Base-by-base conservation (phyloP, 2,888 invertebrate species). In the Trichogramma dendrolimi region DNA sequence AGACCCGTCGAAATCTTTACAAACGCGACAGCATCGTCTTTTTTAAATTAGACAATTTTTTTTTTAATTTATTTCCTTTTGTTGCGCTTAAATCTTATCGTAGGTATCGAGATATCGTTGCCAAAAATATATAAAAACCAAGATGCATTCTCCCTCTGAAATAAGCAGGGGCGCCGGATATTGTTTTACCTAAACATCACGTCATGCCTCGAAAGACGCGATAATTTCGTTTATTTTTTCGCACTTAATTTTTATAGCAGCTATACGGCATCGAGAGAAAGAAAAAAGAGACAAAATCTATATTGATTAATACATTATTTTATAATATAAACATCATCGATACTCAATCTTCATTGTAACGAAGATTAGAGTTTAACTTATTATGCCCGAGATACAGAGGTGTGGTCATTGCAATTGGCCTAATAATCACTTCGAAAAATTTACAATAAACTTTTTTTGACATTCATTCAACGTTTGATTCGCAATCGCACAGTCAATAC, bases 81-180 rank as follows among this genome's bases (percentile, higher is more conserved):
- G 70, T 74, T 73, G 72, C 72, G 73, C 75, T 77, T 75, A 75
- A 73, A 74, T 69, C 73, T 76, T 78, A 77, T 73, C 55, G 72
- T 75, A 76, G 73, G 73, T 78, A 77, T 75, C 75, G 76, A 78
- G 78, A 78, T 76, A 75, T 78, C 76, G 74, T 78, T 79, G 78
- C 79, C 79, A 76, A 79, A 79, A 79, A 79, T 79, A 78, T 76
- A 76, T 77, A 76, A 78, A 78, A 76, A 75, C 74, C 72, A 73
- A 75, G 74, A 77, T 71, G 73, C 69, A 68, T 68, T 68, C 67
- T 68, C 68, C 69, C 69, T 68, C 68, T 65, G 68, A 73, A 71
- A 74, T 69, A 70, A 69, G 67, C 73, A 73, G 68, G 75, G 76
- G 75, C 76, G 75, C 75, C 73, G 73, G 74, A 73, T 68, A 69